Base-by-base conservation (phyloP, 1,140 invertebrate species). In the Drosophila kohkoa region DNA sequence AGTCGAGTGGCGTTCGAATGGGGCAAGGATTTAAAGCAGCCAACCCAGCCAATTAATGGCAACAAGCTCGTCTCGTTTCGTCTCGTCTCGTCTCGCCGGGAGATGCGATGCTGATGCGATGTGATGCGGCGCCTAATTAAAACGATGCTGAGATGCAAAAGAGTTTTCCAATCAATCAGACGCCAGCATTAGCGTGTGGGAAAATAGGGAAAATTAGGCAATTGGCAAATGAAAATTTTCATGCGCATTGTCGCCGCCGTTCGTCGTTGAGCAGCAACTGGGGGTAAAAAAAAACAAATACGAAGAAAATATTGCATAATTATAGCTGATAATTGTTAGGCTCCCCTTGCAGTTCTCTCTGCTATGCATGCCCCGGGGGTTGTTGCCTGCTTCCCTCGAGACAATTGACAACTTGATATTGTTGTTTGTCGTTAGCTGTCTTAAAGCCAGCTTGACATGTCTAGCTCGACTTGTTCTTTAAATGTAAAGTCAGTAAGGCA, bases 401-500 rank as follows among this genome's bases (percentile, higher is more conserved):
- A 59, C 49, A 59, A 59, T 85, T 88, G 83, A 82, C 82, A 87
- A 82, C 69, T 82, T 75, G 70, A 75, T 85, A 70, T 75, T 38
- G 35, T 49, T 30, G 28, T 49, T 71, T 52, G 63, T 68, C 55
- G 59, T 52, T 74, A 30, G 67, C 54, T 59, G 70, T 88, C 83
- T 87, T 87, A 80, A 75, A 83, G 83, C 80, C 83, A 78, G 83
- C 74, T 73, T 65, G 57, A 75, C 64, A 68, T 77, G 46, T 73
- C 74, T 48, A 51, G 30, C 20, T 25, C 58, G 62, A 62, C 48
- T 20, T 25, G 38, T 30, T 70, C 41, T 69, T 74, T 74, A 73
- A 81, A 81, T 60, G 63, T 77, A 68, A 87, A 88, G 83, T 89
- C 83, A 88, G 83, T 80, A 87, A 87, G 82, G 82, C 83, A 87